Evolutionary conservation across 2,797 vertebrate species (phyloP), one percentile per base, ranked within the genome.

Genomic region (Aldrovandia affinis): DNA sequence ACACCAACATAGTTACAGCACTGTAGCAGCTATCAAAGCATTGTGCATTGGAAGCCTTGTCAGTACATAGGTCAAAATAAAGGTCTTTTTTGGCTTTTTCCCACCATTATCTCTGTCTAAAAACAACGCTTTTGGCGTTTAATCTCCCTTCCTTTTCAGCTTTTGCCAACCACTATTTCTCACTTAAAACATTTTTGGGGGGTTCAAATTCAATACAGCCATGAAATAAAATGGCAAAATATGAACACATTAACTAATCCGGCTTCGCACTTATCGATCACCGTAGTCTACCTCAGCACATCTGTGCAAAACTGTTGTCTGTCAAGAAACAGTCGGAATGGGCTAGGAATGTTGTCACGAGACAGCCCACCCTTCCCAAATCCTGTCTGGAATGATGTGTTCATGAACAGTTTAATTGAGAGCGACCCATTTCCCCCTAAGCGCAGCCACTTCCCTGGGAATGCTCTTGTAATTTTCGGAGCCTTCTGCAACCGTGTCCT

Each of bases 401-500:
- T 54, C 33, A 47, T 75, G 57, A 75, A 77, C 25, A 77, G 55
- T 63, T 59, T 52, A 63, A 81, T 57, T 73, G 63, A 84, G 83
- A 77, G 61, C 50, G 50, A 42, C 25, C 77, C 80, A 78, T n/a
- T n/a, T n/a, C 42, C 70, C 33, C 84, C 39, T 44, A 54, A 42
- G 39, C 25, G 30, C 78, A 84, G 83, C 84, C 80, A 25, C n/a
- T 77, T 85, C 44, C 57, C 47, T 61, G 39, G 47, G 54, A 77
- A 78, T 81, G 47, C 59, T 85, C 68, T 59, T 78, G 36, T 75
- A 18, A 81, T 81, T 81, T n/a, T 73, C 36, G 30, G 36, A 59
- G 63, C 80, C 59, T 81, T 85, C 39, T 18, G 47, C 73, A 63
- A 65, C 18, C 25, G 81, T 82, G 80, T 82, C 84, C 80, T 78